phyloP scores from a whole-genome alignment of 1,140 invertebrate genomes.

The Oedothorax gibbosus region DNA sequence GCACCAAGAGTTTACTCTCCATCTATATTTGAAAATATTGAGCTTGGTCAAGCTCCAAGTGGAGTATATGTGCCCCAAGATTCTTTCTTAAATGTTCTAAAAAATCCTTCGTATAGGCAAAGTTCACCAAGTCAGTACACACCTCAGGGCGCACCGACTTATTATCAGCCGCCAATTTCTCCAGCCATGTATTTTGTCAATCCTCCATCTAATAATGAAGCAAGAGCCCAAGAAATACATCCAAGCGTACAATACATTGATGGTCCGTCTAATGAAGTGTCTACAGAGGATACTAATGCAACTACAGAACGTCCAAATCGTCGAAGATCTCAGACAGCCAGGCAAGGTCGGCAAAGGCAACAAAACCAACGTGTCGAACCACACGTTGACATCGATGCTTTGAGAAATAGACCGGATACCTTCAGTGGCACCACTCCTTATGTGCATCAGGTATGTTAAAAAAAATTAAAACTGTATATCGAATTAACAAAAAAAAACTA shows the following conservation, averaged over 20 bases:
- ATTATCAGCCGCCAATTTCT: not conserved
- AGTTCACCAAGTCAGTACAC: not conserved
- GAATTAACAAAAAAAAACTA: not conserved
- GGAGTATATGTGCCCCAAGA: slow-evolving; percentile 51
- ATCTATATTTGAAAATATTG: slow-evolving; percentile 48
- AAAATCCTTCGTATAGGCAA: slow-evolving; percentile 2
- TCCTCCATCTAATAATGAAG: not conserved
- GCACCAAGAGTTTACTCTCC: slow-evolving; percentile 24
- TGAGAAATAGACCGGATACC: not conserved
- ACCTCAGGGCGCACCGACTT: not conserved
- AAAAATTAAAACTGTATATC: not conserved
- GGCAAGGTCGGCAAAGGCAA: not conserved
- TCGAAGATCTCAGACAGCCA: not conserved
- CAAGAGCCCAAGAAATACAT: not conserved
- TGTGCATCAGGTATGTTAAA: not conserved
- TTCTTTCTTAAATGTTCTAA: slow-evolving; percentile 42
- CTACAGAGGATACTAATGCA: not conserved
- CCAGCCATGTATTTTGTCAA: slow-evolving; percentile 10
- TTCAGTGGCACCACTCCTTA: not conserved
- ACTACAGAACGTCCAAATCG: not conserved
- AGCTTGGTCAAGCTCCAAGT: slow-evolving; percentile 41
- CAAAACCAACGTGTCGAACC: not conserved
- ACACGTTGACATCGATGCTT: slow-evolving; percentile 16
- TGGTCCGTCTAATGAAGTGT: slow-evolving; percentile 1
- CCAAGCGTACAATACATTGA: not conserved